A percentile compares a stretch with the other conserved stretches of the same genome.
Evolutionary conservation across 2,113 vertebrate species (phyloP).

Genomic region (Cyanoderma ruficeps): DNA sequence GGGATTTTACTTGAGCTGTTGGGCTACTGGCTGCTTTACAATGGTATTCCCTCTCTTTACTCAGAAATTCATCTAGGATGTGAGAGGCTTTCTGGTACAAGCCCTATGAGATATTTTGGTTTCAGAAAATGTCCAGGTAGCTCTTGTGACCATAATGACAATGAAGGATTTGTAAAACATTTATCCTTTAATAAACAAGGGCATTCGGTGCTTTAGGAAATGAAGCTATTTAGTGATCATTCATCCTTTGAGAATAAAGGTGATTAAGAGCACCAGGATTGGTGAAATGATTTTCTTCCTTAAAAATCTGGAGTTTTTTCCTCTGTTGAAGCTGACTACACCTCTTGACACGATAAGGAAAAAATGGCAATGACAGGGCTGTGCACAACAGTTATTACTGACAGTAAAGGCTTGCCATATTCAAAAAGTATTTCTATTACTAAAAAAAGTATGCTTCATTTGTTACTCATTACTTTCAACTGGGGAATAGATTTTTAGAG

Average conservation of each 20-base stretch:
- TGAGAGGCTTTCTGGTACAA: neutral
- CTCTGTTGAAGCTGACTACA: neutral
- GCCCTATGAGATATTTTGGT: neutral
- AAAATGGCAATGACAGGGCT: neutral
- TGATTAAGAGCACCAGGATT: constrained; percentile 65
- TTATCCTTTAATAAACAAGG: constrained; percentile 17
- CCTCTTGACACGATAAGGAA: neutral
- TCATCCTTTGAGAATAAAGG: constrained; percentile 35
- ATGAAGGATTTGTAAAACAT: neutral
- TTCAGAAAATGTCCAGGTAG: neutral
- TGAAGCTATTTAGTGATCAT: neutral
- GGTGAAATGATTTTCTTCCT: constrained; percentile 32
- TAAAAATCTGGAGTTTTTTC: neutral
- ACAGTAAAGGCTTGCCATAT: neutral
- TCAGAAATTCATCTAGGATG: neutral
- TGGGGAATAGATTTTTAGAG: neutral
- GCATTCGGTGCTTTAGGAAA: neutral
- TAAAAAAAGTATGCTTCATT: neutral
- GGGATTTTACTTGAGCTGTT: neutral
- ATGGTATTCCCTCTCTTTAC: neutral
- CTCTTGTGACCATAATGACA: neutral
- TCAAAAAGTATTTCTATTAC: neutral
- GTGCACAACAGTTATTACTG: neutral
- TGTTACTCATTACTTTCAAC: neutral
- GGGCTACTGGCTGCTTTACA: neutral